Percentiles rank a stretch among this genome's conserved stretches.
These are phyloP conservation scores for Tenodera sinensis DNA, from an alignment of 2,888 invertebrate species.

Conservation along the genomic window DNA sequence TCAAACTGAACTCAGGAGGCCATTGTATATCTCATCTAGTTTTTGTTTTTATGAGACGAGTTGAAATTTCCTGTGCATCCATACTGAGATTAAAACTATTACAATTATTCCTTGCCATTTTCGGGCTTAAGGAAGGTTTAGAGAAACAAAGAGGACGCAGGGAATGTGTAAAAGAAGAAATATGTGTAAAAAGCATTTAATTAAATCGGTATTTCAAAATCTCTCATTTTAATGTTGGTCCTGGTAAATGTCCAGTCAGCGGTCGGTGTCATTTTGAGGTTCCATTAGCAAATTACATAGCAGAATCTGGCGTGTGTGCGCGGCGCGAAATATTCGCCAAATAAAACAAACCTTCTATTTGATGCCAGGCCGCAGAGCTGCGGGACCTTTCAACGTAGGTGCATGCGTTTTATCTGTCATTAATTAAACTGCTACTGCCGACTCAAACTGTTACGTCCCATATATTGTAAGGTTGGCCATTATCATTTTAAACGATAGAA, in stretches of 20 bases:
- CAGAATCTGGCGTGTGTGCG: background rate
- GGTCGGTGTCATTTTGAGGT: background rate
- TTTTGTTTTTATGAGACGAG: no score
- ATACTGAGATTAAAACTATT: no score
- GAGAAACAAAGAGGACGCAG: background rate
- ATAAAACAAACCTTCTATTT: background rate
- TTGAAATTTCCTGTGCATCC: no score
- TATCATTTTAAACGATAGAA: background rate
- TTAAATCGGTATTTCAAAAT: background rate
- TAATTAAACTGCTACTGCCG: background rate
- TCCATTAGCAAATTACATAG: background rate
- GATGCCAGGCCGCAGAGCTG: background rate
- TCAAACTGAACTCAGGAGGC: no score
- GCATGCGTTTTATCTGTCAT: background rate
- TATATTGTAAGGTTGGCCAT: background rate
- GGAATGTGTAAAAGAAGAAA: background rate
- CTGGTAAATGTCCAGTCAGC: background rate
- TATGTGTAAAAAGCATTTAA: background rate
- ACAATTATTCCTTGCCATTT: no score
- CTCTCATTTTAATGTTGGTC: background rate
- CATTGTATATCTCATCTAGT: no score
- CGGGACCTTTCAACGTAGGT: background rate
- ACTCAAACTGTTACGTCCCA: background rate
- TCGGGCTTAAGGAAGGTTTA: no score
- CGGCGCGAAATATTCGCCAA: background rate